Conservation (phyloP, 2,888 invertebrate genomes). For the Pseudoips prasinana region DNA sequence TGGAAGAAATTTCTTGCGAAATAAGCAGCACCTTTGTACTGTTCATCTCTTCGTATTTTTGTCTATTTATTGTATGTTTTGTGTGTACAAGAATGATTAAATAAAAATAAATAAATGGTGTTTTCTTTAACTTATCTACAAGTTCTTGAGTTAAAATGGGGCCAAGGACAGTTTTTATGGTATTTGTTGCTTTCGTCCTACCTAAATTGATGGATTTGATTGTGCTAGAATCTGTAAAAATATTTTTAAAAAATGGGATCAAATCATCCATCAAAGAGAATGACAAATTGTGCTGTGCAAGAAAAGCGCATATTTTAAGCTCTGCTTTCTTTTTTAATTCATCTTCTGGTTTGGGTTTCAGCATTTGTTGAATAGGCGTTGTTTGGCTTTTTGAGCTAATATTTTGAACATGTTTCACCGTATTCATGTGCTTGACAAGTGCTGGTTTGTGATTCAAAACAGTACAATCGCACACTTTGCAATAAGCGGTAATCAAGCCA, state of each 20-base stretch:
- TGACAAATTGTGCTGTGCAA: conserved; percentile 16
- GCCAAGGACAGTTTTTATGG: conserved; percentile 15
- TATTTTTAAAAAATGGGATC: conserved; percentile 14
- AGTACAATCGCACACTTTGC: conserved; percentile 4
- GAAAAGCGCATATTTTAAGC: conserved; percentile 18
- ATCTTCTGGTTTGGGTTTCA: conserved; percentile 16
- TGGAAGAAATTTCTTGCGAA: too few relatives aligned
- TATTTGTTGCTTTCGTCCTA: conserved; percentile 19
- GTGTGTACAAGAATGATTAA: too few relatives aligned
- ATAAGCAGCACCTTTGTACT: too few relatives aligned
- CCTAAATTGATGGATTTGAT: conserved; percentile 11
- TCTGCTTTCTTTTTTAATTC: conserved; percentile 16
- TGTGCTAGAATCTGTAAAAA: conserved; percentile 10
- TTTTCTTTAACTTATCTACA: conserved; percentile 5
- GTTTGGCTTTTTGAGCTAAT: conserved; percentile 8
- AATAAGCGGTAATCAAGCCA: conserved; percentile 15
- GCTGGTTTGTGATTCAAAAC: conserved; percentile 17
- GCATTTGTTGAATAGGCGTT: conserved; percentile 12
- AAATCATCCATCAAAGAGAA: conserved; percentile 12
- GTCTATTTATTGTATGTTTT: too few relatives aligned
- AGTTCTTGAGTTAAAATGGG: conserved; percentile 16
- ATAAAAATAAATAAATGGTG: conserved; percentile 15
- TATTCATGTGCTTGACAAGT: conserved; percentile 11
- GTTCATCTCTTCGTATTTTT: too few relatives aligned
- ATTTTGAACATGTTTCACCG: conserved; percentile 11